Percentiles rank a stretch among this genome's conserved stretches.
phyloP scores from a whole-genome alignment of 2,888 invertebrate genomes.

The Priocnemis perturbator region DNA sequence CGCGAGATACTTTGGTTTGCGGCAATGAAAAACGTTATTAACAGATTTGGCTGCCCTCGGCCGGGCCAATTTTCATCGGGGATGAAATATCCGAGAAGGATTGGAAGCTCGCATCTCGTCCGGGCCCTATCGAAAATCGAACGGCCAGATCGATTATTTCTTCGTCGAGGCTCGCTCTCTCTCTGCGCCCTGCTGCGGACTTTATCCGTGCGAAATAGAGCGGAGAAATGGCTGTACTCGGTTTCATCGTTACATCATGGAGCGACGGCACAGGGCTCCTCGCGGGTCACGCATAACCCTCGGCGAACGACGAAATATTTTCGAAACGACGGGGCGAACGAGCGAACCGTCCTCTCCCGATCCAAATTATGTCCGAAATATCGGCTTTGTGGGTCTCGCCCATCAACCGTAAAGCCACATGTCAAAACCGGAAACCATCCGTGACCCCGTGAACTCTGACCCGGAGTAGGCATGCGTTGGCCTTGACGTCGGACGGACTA shows the following conservation, averaged over 20 bases:
- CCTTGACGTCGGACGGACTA: constrained; percentile 22
- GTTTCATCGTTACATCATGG: background rate
- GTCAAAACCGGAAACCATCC: constrained; percentile 44
- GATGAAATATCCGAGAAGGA: no score
- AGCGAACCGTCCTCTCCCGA: background rate
- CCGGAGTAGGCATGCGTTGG: constrained; percentile 22
- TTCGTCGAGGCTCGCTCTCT: no score
- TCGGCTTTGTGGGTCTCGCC: constrained; percentile 30
- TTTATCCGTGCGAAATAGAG: background rate
- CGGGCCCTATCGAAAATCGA: background rate
- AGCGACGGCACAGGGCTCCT: background rate
- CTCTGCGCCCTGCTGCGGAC: no score
- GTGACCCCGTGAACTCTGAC: constrained; percentile 33
- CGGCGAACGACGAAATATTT: background rate
- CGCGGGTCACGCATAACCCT: background rate
- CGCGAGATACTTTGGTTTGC: no score
- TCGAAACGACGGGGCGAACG: background rate
- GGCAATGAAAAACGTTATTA: no score
- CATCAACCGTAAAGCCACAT: constrained; percentile 36
- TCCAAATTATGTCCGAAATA: constrained; percentile 20
- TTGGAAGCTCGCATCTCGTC: background rate
- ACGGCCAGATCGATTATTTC: no score
- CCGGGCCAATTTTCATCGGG: no score
- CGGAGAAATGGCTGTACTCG: background rate
- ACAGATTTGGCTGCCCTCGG: no score